phyloP scores from a whole-genome alignment of 2,113 vertebrate genomes.

The Ptilorrhoa leucosticta region DNA sequence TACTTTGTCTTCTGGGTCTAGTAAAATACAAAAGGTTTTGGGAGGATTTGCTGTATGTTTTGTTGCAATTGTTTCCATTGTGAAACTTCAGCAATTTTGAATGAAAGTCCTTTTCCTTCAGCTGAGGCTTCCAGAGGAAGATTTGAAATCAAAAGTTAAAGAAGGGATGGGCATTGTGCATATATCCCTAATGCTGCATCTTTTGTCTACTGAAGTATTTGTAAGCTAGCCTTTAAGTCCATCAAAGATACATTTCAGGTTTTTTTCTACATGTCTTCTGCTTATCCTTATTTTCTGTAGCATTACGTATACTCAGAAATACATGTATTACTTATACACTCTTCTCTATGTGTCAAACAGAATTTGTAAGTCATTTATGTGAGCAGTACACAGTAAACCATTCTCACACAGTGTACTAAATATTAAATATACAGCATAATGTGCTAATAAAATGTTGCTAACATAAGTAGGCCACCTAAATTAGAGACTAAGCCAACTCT shows the following conservation, averaged over 20 bases:
- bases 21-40: not conserved
- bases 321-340: not conserved
- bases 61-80: not conserved
- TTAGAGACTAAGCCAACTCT: constrained; percentile 3
- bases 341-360: constrained; percentile 2
- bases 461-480: constrained; percentile 60
- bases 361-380: constrained; percentile 49
- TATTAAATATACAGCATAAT: constrained; percentile 53
- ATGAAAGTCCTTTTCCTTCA: not conserved
- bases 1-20: not conserved
- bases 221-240: not conserved
- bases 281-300: constrained; percentile 12
- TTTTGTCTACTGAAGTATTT: not conserved
- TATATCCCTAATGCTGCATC: not conserved
- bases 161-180: not conserved
- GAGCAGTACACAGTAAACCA: constrained; percentile 32
- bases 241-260: not conserved
- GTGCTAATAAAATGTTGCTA: constrained; percentile 55
- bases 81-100: not conserved
- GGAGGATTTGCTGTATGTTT: not conserved
- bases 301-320: not conserved
- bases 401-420: constrained; percentile 44
- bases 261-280: not conserved
- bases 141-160: not conserved
- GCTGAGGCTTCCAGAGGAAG: not conserved